Percentiles rank a stretch among this genome's conserved stretches.
These are phyloP conservation scores for Myotis pilosus DNA, from an alignment of 2,797 vertebrate genomes.

Conservation along the genomic window DNA sequence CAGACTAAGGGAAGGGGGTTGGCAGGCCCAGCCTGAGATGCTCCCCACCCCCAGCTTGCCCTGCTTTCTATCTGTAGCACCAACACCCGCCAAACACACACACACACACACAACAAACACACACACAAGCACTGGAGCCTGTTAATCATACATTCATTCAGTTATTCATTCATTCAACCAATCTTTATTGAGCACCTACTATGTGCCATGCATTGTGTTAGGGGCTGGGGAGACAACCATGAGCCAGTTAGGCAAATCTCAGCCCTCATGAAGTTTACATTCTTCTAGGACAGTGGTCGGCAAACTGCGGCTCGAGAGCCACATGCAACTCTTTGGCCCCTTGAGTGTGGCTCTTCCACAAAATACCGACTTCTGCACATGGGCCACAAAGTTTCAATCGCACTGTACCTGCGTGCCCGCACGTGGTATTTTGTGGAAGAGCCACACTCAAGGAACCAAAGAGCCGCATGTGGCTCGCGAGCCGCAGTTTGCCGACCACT, in stretches of 20 bases:
- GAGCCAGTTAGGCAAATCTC: not conserved
- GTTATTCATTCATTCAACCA: not conserved
- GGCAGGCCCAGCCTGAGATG: not conserved
- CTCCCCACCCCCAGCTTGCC: not conserved
- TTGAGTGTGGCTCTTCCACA: too few relatives aligned
- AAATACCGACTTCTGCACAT: too few relatives aligned
- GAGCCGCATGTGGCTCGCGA: too few relatives aligned
- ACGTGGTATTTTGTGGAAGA: too few relatives aligned
- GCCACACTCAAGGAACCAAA: too few relatives aligned
- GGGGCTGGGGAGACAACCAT: not conserved
- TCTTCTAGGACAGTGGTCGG: not conserved
- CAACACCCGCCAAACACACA: not conserved
- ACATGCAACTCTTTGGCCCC: too few relatives aligned
- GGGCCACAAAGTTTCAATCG: too few relatives aligned
- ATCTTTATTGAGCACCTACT: not conserved
- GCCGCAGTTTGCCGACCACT: too few relatives aligned
- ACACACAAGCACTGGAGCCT: too few relatives aligned
- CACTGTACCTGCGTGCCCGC: too few relatives aligned
- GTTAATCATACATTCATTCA: not conserved
- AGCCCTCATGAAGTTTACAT: not conserved
- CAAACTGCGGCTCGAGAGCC: too few relatives aligned
- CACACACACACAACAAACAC: not conserved
- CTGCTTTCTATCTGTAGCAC: not conserved
- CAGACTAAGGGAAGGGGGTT: not conserved
- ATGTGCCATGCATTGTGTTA: not conserved